Evolutionary conservation across 2,113 vertebrate species (phyloP), one percentile per base, ranked within the genome.

Genomic region (Cygnus atratus): DNA sequence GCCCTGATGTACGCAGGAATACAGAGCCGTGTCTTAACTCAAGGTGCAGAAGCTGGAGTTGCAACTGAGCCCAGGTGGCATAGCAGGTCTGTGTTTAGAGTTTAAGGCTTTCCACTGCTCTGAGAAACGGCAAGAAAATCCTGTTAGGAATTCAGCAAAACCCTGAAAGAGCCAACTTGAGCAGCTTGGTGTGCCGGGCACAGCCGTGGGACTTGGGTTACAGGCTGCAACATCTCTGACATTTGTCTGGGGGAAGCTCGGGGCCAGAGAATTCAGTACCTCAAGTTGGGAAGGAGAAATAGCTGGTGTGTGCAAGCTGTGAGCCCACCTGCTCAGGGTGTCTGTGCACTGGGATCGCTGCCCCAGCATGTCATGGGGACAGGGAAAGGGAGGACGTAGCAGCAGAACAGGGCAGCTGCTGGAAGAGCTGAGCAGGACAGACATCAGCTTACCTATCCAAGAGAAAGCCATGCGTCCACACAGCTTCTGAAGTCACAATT

Each of bases 131-230:
- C 43, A 12, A 13, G 50, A 57, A 81, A 91, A 84, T 84, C 50
- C 39, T 57, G 8, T 6, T 3, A n/a, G 37, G 83, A 82, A 61
- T 74, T 48, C 24, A 10, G 33, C 70, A 62, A 39, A 81, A 1
- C 26, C 78, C 28, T 21, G 86, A 2, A 13, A 61, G 1, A 5
- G 9, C 7, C 66, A 17, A 10, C 35, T 16, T 4, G 46, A 59
- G 70, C 82, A 9, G 59, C 54, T 68, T 1, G 6, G 48, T n/a
- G 12, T 0, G 16, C 5, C 21, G 46, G 10, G 59, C 57, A 6
- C 7, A 7, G 85, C 59, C 5, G 2, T 0, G 2, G 43, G 26
- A 13, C 84, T 24, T 7, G 0, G 8, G 39, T 58, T 46, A 54
- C 46, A 9, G 58, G 43, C 29, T 7, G 48, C 8, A 15, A 37